These are phyloP conservation scores for Orthonyx spaldingii DNA, from an alignment of 2,113 vertebrate genomes.

Conservation along the genomic window DNA sequence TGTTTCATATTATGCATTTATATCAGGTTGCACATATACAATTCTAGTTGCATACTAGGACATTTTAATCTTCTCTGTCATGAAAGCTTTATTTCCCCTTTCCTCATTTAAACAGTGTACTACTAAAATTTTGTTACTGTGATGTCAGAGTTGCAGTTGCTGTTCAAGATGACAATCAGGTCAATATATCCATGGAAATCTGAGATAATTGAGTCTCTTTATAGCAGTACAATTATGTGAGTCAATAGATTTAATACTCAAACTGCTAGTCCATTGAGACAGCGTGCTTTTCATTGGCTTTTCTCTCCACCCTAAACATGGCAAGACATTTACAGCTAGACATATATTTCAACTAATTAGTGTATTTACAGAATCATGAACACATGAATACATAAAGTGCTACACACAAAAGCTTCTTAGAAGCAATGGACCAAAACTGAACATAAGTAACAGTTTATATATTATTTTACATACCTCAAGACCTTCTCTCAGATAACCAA, in stretches of 20 bases:
- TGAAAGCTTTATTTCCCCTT: neutral
- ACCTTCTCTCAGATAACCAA: neutral
- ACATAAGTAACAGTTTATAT: neutral
- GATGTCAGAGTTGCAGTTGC: neutral
- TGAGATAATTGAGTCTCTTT: neutral
- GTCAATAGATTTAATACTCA: neutral
- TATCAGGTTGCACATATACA: neutral
- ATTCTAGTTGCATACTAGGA: neutral
- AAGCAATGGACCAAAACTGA: neutral
- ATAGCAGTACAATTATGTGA: neutral
- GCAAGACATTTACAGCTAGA: neutral
- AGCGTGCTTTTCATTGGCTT: neutral
- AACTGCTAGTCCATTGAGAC: neutral
- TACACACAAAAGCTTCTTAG: neutral
- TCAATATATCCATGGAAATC: neutral
- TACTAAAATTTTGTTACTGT: neutral
- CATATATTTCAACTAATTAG: neutral
- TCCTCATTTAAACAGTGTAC: neutral
- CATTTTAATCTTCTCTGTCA: neutral
- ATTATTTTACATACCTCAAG: neutral
- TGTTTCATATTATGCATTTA: neutral
- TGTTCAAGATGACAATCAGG: neutral
- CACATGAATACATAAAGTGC: neutral
- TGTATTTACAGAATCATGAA: neutral
- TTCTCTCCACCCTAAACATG: neutral